Evolutionary conservation across 2,888 invertebrate species (phyloP).

Genomic region (Globia sparganii): DNA sequence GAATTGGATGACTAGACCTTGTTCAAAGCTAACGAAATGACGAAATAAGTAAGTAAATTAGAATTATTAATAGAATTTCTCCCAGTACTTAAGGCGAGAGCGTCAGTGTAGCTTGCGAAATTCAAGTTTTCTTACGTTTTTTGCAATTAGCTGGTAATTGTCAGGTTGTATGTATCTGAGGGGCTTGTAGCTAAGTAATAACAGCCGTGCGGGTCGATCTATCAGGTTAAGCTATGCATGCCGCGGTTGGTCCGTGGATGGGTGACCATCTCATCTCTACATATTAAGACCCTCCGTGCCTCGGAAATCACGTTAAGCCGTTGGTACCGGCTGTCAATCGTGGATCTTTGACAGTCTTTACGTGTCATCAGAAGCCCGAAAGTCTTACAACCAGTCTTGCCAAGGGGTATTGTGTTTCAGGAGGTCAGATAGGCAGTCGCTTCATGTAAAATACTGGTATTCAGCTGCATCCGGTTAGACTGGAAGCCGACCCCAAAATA

Average conservation of each 20-base stretch:
- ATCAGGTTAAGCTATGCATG: neutral
- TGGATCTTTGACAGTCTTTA: neutral
- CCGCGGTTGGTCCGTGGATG: neutral
- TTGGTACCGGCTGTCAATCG: no score
- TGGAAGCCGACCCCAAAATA: neutral
- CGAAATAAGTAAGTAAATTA: neutral
- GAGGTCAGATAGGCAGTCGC: neutral
- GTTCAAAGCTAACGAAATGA: conserved; percentile 17
- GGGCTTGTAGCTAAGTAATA: neutral
- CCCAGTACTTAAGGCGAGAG: neutral
- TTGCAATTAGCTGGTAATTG: neutral
- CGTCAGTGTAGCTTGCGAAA: neutral
- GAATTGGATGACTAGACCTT: neutral
- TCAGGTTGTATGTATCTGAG: neutral
- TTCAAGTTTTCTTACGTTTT: neutral
- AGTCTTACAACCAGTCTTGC: neutral
- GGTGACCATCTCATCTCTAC: neutral
- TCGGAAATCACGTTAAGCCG: neutral
- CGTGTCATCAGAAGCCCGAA: neutral
- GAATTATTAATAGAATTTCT: neutral
- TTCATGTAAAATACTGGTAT: neutral
- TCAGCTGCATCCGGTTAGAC: neutral
- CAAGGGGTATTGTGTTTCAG: neutral
- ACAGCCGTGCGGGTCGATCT: neutral
- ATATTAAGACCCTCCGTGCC: neutral